phyloP scores from a whole-genome alignment of 2,888 invertebrate species.

The Drosophila lacicola region DNA sequence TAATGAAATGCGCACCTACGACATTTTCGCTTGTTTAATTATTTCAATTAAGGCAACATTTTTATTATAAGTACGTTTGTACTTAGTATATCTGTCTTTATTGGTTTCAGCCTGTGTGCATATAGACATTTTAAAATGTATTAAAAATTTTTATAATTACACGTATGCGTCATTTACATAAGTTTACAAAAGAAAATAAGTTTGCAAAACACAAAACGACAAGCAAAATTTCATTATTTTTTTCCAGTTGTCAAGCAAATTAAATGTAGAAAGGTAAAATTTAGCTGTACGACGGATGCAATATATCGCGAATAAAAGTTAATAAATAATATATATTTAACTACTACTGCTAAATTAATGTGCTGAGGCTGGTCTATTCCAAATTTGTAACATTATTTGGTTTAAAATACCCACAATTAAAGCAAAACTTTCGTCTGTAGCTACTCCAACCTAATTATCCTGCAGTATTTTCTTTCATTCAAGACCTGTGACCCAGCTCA shows the following conservation, averaged over 20 bases:
- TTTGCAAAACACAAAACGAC: too few relatives aligned
- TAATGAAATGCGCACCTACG: slow-evolving; percentile 60
- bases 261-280: not conserved
- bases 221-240: too few relatives aligned
- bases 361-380: too few relatives aligned
- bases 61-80: slow-evolving; percentile 20
- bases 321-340: not conserved
- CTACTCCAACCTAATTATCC: too few relatives aligned
- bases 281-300: not conserved
- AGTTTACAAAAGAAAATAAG: slow-evolving; percentile 4
- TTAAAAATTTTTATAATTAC: not conserved
- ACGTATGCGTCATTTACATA: not conserved
- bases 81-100: not conserved
- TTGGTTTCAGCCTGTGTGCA: not conserved
- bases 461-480: too few relatives aligned
- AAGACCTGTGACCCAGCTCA: too few relatives aligned
- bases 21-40: slow-evolving; percentile 65
- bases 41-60: slow-evolving; percentile 65
- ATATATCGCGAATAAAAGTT: not conserved
- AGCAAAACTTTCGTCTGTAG: too few relatives aligned
- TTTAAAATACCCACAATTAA: too few relatives aligned
- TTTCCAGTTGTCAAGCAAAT: not conserved
- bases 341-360: too few relatives aligned
- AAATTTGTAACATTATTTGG: too few relatives aligned
- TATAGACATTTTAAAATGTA: not conserved